Evolutionary conservation across 2,888 invertebrate genomes (phyloP), one percentile per base, ranked within the genome.

Genomic region (Heliconius ismenius): DNA sequence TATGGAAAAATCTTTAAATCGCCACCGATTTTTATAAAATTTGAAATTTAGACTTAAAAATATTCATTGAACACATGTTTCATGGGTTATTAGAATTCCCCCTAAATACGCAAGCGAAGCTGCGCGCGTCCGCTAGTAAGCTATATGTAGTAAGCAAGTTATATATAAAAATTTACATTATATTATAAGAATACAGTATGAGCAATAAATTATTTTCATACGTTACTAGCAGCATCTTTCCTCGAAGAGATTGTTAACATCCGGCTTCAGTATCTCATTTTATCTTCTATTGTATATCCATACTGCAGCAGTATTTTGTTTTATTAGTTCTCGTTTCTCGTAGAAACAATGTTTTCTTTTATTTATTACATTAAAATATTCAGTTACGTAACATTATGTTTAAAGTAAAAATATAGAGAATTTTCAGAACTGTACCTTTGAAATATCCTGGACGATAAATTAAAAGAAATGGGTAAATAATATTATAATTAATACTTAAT

Each of bases 231-330:
- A 65, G 39, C 15, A 65, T 65, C 36, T 39, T 39, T 6, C 6
- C 10, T 39, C n/a, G n/a, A 32, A 65, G 65, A 65, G 36, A 36
- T 49, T 49, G 43, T 68, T 68, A 49, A 43, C 43, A 43, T 68
- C 49, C 43, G 43, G 43, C 43, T 43, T 1, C 43, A 15, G 15
- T 43, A 43, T 43, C 43, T 43, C 43, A 43, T 43, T 43, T 49
- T 26, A 21, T 68, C 26, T 49, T 43, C 24, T 68, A n/a, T 68
- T 18, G 15, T 26, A 68, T 11, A 24, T 43, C 13, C 21, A 68
- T 43, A 24, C 43, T 26, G 18, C 26, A 24, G 26, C 15, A 10
- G 9, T 49, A 26, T 43, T 68, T 68, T 26, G 43, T 68, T 43
- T 43, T 43, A 43, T 18, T 43, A 43, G 21, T 49, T 43, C 26